Base-by-base conservation (phyloP, 2,888 invertebrate genomes). In the Lasioglossum malachurum region DNA sequence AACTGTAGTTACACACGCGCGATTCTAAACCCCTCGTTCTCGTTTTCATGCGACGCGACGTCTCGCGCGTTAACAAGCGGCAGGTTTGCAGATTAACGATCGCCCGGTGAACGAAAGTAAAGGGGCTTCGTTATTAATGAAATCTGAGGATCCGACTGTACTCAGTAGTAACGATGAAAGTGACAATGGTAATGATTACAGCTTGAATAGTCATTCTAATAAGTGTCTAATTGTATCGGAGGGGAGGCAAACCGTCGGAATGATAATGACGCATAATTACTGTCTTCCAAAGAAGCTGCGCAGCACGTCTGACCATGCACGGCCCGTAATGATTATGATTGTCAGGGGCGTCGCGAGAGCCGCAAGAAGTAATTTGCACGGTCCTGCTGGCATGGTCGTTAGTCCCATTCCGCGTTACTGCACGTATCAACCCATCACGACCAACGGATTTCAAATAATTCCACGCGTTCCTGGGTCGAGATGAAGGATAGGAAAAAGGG, bases 331-430 rank as follows among this genome's bases (percentile, higher is more conserved):
- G 87, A 91, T 85, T 83, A 85, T 87, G 88, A 88, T 88, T 87
- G 90, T 91, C 88, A 84, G 88, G 81, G 49, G 76, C 73, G 84
- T 87, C 83, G 76, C 75, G 82, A 80, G 77, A 78, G 83, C 81
- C 81, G 89, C 80, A 88, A 89, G 81, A 87, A 88, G 88, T 89
- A 89, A 90, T 91, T 90, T 87, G 82, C 88, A 76, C 88, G 82
- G 72, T 69, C 64, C 78, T 60, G 80, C 83, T 75, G 67, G 79
- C 75, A 73, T 64, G 82, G 87, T 75, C 84, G 85, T 85, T 81
- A 82, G 79, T 85, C 78, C 27, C 78, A 82, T 81, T 87, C 72
- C 75, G 74, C 84, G 82, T 71, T 82, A 57, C 14, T 71, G 75
- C 87, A 83, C 85, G 78, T 82, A 79, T 78, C 69, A 74, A 72